Percentiles rank a stretch among this genome's conserved stretches.
Conservation (phyloP, 2,113 vertebrate genomes). For the Bos javanicus region DNA sequence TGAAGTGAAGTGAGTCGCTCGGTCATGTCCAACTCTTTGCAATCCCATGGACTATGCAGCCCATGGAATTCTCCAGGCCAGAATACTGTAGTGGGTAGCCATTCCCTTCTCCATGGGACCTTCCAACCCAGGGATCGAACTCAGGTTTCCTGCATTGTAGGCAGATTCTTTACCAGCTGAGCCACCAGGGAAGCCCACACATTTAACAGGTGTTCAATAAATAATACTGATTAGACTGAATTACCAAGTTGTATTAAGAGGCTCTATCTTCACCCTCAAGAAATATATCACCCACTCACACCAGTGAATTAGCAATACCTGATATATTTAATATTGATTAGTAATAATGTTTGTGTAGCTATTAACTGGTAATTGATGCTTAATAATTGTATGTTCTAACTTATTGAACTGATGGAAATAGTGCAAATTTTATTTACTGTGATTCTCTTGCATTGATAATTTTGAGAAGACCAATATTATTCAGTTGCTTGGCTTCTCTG, state of each 20-base stretch:
- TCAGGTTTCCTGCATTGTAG: not conserved
- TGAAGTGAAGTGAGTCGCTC: not conserved
- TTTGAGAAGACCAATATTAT: not conserved
- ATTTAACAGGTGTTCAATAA: not conserved
- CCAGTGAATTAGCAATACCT: not conserved
- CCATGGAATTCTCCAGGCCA: not conserved
- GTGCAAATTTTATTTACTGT: not conserved
- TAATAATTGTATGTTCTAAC: conserved; percentile 6
- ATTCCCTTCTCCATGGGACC: not conserved
- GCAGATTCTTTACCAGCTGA: not conserved
- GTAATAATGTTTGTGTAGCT: not conserved
- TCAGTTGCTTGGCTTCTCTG: not conserved
- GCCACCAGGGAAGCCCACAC: not conserved
- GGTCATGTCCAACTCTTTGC: not conserved
- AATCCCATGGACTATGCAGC: not conserved
- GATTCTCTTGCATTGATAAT: not conserved
- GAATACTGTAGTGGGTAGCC: not conserved
- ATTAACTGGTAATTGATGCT: not conserved
- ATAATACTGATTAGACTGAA: not conserved
- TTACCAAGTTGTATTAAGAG: not conserved
- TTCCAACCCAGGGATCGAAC: not conserved
- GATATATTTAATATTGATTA: not conserved
- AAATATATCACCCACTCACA: not conserved
- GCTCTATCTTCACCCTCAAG: not conserved
- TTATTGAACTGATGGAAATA: not conserved